These are phyloP conservation scores for Natrix natrix DNA, from an alignment of 2,797 vertebrate genomes.

Conservation along the genomic window DNA sequence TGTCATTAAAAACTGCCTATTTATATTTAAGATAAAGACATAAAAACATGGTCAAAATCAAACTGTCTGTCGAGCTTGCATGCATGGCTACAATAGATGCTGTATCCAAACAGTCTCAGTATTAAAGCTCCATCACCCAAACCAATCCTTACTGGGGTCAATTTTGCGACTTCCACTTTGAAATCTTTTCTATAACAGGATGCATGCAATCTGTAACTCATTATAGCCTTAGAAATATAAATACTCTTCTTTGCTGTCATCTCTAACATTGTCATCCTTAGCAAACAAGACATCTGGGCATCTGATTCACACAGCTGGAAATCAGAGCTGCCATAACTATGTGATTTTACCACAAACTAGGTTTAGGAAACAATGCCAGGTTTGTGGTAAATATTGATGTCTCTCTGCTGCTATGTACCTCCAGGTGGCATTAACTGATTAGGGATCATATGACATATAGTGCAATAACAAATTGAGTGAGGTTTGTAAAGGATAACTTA, in stretches of 20 bases:
- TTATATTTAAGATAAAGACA: not conserved
- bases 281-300: not conserved
- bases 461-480: not conserved
- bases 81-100: not conserved
- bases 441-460: not conserved
- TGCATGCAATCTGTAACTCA: not conserved
- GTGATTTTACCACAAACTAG: not conserved
- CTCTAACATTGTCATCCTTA: not conserved
- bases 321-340: not conserved
- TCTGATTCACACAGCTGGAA: not conserved
- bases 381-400: not conserved
- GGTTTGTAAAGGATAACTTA: not conserved
- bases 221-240: not conserved
- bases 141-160: not conserved
- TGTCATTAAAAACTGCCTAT: not conserved
- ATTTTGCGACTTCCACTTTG: not conserved
- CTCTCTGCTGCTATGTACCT: not conserved
- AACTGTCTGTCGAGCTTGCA: not conserved
- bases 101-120: not conserved
- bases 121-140: not conserved
- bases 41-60: not conserved
- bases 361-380: not conserved
- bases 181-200: not conserved
- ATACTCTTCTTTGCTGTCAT: not conserved
- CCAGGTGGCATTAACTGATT: not conserved